phyloP scores from a whole-genome alignment of 1,140 invertebrate species.

The Grapholita molesta region DNA sequence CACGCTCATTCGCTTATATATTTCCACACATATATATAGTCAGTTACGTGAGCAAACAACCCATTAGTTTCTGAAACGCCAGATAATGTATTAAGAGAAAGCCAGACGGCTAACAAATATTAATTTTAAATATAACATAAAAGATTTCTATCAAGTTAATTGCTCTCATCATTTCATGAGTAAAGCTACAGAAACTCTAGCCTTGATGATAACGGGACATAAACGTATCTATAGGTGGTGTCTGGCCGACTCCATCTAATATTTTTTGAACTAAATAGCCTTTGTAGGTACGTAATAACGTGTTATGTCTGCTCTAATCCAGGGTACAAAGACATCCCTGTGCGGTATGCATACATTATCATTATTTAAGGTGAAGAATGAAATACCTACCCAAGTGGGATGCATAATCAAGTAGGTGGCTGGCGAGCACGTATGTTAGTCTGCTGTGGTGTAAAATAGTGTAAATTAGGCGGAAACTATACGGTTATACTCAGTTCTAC shows the following conservation, averaged over 20 bases:
- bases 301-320: not conserved
- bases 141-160: not conserved
- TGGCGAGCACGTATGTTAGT: not conserved
- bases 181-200: not conserved
- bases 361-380: conserved; percentile 2
- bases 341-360: not conserved
- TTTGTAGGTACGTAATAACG: not conserved
- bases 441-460: not conserved
- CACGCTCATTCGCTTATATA: conserved; percentile 19
- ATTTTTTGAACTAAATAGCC: too few species aligned
- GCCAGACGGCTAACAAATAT: conserved; percentile 1
- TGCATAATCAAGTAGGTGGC: not conserved
- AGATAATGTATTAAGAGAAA: not conserved
- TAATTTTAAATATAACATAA: not conserved
- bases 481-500: not conserved
- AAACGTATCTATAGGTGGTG: not conserved
- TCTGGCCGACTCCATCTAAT: too few species aligned
- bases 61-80: not conserved
- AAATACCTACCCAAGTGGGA: not conserved
- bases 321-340: conserved; percentile 1
- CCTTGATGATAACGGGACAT: not conserved
- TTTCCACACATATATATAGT: not conserved
- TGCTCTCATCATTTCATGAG: not conserved
- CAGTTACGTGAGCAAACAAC: not conserved
- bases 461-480: not conserved